Conservation (phyloP, 92 coral and sea anemone species). For the Paramuricea clavata region DNA sequence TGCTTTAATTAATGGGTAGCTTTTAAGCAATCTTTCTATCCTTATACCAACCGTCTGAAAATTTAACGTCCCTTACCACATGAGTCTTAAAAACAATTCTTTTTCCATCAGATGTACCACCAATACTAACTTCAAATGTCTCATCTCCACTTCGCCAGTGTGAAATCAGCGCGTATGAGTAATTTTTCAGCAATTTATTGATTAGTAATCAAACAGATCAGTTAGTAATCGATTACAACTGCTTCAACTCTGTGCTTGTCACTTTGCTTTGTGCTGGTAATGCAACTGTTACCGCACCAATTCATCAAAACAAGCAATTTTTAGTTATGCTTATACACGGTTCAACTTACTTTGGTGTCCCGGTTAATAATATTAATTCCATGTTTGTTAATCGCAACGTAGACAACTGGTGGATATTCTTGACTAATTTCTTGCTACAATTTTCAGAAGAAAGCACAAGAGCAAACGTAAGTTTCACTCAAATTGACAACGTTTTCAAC, state of each 20-base stretch:
- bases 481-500: too few relatives aligned
- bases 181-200: slow-evolving; percentile 38
- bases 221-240: neutral
- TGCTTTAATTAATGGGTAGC: too few relatives aligned
- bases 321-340: neutral
- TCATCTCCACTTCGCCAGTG: slow-evolving; percentile 53
- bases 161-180: slow-evolving; percentile 21
- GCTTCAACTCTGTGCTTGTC: too few relatives aligned
- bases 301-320: neutral
- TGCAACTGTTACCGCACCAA: too few relatives aligned
- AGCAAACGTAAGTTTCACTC: too few relatives aligned
- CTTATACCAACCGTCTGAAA: too few relatives aligned
- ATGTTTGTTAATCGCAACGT: slow-evolving; percentile 41
- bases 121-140: slow-evolving; percentile 40
- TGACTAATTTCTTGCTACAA: slow-evolving; percentile 38
- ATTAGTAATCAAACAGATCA: neutral
- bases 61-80: slow-evolving; percentile 1
- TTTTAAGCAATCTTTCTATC: too few relatives aligned
- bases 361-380: slow-evolving; percentile 31
- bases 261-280: too few relatives aligned
- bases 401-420: slow-evolving; percentile 32
- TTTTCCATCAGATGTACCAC: slow-evolving; percentile 23
- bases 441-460: too few relatives aligned
- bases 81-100: slow-evolving; percentile 44
- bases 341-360: slow-evolving; percentile 33